Evolutionary conservation across 2,888 invertebrate genomes (phyloP).

Genomic region (Anoplius nigerrimus): DNA sequence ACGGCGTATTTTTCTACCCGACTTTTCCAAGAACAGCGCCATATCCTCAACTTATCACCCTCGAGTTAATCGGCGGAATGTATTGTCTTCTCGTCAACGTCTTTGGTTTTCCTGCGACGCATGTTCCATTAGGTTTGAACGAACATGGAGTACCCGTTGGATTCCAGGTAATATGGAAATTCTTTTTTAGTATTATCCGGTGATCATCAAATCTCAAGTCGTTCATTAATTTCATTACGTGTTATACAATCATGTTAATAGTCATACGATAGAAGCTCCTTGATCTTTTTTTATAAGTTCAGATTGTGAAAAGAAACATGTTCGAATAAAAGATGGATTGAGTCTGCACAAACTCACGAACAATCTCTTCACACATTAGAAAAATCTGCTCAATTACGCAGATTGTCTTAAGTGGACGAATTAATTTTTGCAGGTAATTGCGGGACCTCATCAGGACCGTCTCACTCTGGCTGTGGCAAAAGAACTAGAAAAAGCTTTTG

Average conservation of each 20-base stretch:
- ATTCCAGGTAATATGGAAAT: constrained; percentile 86
- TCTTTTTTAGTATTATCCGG: constrained; percentile 1
- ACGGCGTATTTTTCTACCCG: constrained; percentile 78
- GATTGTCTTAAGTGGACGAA: too few relatives aligned
- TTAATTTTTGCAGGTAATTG: constrained; percentile 79
- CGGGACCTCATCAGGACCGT: constrained; percentile 85
- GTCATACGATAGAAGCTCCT: background rate
- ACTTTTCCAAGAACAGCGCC: constrained; percentile 75
- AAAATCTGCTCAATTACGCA: too few relatives aligned
- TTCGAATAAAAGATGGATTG: too few relatives aligned
- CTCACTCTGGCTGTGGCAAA: constrained; percentile 87
- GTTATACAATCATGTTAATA: background rate
- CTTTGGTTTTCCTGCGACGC: constrained; percentile 85
- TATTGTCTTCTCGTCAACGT: constrained; percentile 84
- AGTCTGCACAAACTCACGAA: too few relatives aligned
- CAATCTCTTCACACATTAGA: too few relatives aligned
- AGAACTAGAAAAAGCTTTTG: constrained; percentile 86
- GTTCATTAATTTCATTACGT: background rate
- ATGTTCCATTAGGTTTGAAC: constrained; percentile 83
- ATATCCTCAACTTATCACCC: constrained; percentile 77
- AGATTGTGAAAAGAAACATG: too few relatives aligned
- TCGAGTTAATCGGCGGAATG: constrained; percentile 78
- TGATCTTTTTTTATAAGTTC: too few relatives aligned
- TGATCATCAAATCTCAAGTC: background rate
- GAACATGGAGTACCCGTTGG: constrained; percentile 83